These are phyloP conservation scores for Agrochola litura DNA, from an alignment of 2,888 invertebrate genomes.

Conservation along the genomic window DNA sequence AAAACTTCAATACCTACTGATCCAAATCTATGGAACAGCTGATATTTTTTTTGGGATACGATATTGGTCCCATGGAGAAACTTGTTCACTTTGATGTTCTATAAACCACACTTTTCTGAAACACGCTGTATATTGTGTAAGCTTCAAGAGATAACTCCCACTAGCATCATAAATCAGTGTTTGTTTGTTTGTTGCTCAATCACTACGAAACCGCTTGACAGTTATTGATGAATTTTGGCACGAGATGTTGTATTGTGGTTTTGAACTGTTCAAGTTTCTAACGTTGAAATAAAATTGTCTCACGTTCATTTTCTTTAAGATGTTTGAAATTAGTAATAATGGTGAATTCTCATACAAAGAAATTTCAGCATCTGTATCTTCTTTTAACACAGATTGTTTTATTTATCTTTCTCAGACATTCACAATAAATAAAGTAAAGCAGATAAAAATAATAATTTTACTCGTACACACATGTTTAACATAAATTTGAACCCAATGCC, in stretches of 20 bases:
- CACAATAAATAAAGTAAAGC: background rate
- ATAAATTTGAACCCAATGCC: slow-evolving; percentile 31
- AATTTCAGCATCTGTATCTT: slow-evolving; percentile 1
- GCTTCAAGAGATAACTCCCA: slow-evolving; percentile 28
- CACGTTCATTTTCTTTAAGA: slow-evolving; percentile 21
- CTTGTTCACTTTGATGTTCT: too few species aligned
- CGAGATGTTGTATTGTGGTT: slow-evolving; percentile 38
- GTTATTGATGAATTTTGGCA: slow-evolving; percentile 63
- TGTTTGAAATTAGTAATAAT: background rate
- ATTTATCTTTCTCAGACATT: slow-evolving; percentile 4
- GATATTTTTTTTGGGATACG: too few species aligned
- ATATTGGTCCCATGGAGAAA: too few species aligned
- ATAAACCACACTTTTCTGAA: background rate
- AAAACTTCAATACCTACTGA: too few species aligned
- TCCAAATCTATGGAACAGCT: too few species aligned
- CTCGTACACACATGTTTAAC: background rate
- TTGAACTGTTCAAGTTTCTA: slow-evolving; percentile 7
- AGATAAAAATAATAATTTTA: background rate
- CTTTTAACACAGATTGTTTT: background rate
- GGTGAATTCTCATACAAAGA: background rate
- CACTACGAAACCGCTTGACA: slow-evolving; percentile 45
- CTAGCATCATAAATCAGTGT: slow-evolving; percentile 53
- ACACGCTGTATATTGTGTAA: background rate
- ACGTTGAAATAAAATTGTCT: slow-evolving; percentile 20
- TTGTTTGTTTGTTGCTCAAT: slow-evolving; percentile 52